Evolutionary conservation across 2,888 invertebrate genomes (phyloP).

Genomic region (Ypsolopha scabrella): DNA sequence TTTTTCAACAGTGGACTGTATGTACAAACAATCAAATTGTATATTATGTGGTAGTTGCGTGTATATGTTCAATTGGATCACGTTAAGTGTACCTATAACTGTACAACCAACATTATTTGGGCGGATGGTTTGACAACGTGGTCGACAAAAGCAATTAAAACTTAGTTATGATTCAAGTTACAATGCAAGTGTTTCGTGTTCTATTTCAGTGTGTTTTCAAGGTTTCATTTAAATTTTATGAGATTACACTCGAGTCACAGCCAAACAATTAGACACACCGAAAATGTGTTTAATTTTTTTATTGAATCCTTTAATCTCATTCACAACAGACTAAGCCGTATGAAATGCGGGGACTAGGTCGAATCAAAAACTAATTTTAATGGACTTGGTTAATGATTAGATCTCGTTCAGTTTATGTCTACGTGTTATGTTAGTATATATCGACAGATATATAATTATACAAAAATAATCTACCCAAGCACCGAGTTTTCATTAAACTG

Average conservation of each 20-base stretch:
- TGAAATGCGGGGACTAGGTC: constrained; percentile 37
- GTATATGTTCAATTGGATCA: constrained; percentile 14
- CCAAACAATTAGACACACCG: constrained; percentile 28
- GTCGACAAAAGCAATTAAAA: not conserved
- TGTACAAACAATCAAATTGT: constrained; percentile 47
- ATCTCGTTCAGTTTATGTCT: constrained; percentile 1
- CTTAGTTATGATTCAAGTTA: too few relatives aligned
- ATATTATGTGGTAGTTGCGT: constrained; percentile 7
- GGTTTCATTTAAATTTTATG: not conserved
- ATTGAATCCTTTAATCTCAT: too few relatives aligned
- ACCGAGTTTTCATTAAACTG: constrained; percentile 30
- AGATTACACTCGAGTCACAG: constrained; percentile 48
- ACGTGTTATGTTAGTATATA: not conserved
- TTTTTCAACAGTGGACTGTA: constrained; percentile 33
- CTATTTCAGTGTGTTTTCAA: not conserved
- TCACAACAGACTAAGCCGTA: constrained; percentile 8
- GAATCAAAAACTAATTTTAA: too few relatives aligned
- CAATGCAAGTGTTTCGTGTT: too few relatives aligned
- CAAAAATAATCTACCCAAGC: constrained; percentile 31
- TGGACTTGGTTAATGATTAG: not conserved
- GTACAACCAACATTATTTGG: not conserved
- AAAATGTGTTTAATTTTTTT: not conserved
- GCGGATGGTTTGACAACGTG: not conserved
- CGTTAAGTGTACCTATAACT: not conserved
- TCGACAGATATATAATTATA: not conserved